Evolutionary conservation across 2,113 vertebrate species (phyloP).

Genomic region (Corapipo altera): DNA sequence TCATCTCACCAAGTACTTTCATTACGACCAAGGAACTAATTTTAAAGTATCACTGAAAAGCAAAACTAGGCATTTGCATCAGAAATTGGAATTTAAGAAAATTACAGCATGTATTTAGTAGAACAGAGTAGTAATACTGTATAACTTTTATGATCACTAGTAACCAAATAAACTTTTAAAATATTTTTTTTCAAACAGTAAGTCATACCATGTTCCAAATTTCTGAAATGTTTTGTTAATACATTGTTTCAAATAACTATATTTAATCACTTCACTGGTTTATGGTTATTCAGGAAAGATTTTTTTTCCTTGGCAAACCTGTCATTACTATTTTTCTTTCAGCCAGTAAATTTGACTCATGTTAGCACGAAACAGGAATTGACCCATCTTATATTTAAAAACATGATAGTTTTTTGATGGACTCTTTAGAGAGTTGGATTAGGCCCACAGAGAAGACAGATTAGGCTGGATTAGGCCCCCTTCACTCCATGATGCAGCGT

Average conservation of each 20-base stretch:
- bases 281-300: background rate
- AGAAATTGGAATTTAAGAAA: background rate
- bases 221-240: background rate
- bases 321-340: background rate
- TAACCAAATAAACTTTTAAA: background rate
- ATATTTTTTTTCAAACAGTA: background rate
- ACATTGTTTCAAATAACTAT: background rate
- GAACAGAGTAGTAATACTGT: background rate
- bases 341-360: background rate
- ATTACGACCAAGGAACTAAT: background rate
- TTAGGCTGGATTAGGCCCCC: background rate
- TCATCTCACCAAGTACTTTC: background rate
- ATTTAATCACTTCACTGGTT: background rate
- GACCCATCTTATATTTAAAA: background rate
- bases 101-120: background rate
- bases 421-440: background rate
- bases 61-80: background rate
- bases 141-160: background rate
- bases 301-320: background rate
- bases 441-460: background rate
- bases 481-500: background rate
- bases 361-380: background rate
- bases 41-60: background rate
- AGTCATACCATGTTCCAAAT: background rate
- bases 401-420: background rate